These are phyloP conservation scores for Salvelinus fontinalis DNA, from an alignment of 2,113 vertebrate genomes.

Conservation along the genomic window DNA sequence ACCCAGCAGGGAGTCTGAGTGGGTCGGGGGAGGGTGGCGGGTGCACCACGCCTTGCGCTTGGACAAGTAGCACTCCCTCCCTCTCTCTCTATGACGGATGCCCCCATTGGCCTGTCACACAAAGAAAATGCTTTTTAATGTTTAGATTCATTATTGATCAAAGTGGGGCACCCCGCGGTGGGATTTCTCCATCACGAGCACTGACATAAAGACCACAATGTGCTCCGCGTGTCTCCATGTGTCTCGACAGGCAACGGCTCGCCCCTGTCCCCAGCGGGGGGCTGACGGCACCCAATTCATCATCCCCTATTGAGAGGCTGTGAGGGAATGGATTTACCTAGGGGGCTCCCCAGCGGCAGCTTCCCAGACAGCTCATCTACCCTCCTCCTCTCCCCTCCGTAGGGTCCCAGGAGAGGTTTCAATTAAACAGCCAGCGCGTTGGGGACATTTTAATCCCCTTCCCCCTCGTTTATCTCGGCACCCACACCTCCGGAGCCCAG, in stretches of 20 bases:
- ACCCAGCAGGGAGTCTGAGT: constrained; percentile 9
- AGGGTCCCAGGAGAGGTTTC: constrained; percentile 65
- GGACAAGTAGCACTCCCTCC: not conserved
- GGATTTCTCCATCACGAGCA: constrained; percentile 44
- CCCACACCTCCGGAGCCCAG: constrained; percentile 56
- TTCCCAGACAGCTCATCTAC: constrained; percentile 43
- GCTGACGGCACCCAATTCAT: constrained; percentile 67
- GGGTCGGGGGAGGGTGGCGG: not conserved
- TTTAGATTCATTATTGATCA: constrained; percentile 78
- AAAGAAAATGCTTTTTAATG: constrained; percentile 68
- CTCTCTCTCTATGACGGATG: constrained; percentile 29
- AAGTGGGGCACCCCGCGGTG: constrained; percentile 3
- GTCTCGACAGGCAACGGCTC: constrained; percentile 30
- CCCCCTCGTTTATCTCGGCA: constrained; percentile 65
- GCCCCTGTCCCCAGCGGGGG: constrained; percentile 53
- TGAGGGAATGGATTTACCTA: constrained; percentile 64
- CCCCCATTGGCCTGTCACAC: constrained; percentile 57
- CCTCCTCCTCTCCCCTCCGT: constrained; percentile 19
- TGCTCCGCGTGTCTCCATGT: constrained; percentile 17
- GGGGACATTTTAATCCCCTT: constrained; percentile 70
- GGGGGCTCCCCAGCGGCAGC: constrained; percentile 33
- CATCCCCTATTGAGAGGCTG: constrained; percentile 63
- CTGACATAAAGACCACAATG: constrained; percentile 47
- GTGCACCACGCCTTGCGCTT: not conserved
- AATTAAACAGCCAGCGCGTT: constrained; percentile 69